Base-by-base conservation (phyloP, 2,888 invertebrate genomes). In the Ophion costatus region DNA sequence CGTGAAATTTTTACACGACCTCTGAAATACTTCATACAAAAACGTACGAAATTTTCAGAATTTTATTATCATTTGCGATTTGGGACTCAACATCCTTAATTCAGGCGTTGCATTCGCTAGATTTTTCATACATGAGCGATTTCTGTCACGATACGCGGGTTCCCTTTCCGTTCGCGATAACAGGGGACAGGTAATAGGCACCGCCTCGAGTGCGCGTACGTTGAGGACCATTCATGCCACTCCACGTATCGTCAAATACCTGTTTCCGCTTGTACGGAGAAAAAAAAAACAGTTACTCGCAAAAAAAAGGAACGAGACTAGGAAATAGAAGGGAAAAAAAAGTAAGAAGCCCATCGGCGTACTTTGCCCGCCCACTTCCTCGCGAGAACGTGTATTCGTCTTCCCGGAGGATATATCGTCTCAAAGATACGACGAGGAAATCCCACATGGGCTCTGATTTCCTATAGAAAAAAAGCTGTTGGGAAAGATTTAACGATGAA, bases 311-410 rank as follows among this genome's bases (percentile, higher is more conserved):
- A 51, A 67, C 56, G 67, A 74, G 74, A 38, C 73, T 69, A 59
- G 64, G 38, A 67, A 42, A 77, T 29, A 73, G 70, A 63, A n/a
- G 20, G 73, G 20, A 56, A 79, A 75, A 82, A 77, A 66, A 78
- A 24, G 69, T 80, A 85, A 78, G 81, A 86, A 79, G 63, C 85
- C 82, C 80, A 59, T 67, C 59, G 59, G 80, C 78, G 38, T 11
- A 73, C 20, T 73, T 24, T 64, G 83, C 82, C 82, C 76, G 85
- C 82, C 82, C 82, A 82, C 82, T 86, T 84, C 86, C 82, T 82
- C 77, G 66, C 74, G 42, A 67, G 76, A 59, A 24, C 42, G 33
- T 20, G 42, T 80, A 29, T 63, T 56, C 45, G 29, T 78, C 56
- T 69, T 74, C 33, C 63, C 71, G 64, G 63, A 71, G 80, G 51